These are phyloP conservation scores for Nasonia longicornis DNA, from an alignment of 1,140 invertebrate species.

Conservation along the genomic window DNA sequence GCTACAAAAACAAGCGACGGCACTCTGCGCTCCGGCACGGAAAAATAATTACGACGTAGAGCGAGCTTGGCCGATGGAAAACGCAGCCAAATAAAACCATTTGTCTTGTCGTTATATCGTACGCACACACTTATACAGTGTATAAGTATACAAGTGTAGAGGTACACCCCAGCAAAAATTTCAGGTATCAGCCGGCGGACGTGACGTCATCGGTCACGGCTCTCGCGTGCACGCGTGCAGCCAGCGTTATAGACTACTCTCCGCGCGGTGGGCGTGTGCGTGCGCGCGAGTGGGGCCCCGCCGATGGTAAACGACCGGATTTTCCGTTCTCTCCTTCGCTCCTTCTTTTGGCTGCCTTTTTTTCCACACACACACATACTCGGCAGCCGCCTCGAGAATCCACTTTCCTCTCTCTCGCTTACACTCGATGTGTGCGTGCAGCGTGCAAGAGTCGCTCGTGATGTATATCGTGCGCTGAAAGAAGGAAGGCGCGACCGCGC, in stretches of 20 bases:
- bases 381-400: neutral
- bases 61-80: neutral
- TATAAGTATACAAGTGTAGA: neutral
- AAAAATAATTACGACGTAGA: conserved; percentile 19
- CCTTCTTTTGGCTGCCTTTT: neutral
- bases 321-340: conserved; percentile 34
- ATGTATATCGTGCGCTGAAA: conserved; percentile 9
- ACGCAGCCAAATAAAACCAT: conserved; percentile 15
- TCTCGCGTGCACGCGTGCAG: conserved; percentile 15
- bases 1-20: neutral
- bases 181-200: conserved; percentile 8
- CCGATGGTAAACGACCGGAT: conserved; percentile 30
- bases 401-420: neutral
- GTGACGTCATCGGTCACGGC: conserved; percentile 38
- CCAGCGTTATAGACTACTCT: neutral
- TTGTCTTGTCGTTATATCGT: conserved; percentile 21
- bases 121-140: too few species aligned
- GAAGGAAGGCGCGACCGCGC: conserved; percentile 28
- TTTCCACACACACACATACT: neutral
- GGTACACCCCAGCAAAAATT: neutral
- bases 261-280: conserved; percentile 17
- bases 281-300: neutral
- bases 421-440: neutral
- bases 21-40: neutral
- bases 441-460: neutral